A percentile compares a stretch with the other conserved stretches of the same genome.
These are phyloP conservation scores for Dicrostonyx torquatus DNA, from an alignment of 2,797 vertebrate species.

Conservation along the genomic window DNA sequence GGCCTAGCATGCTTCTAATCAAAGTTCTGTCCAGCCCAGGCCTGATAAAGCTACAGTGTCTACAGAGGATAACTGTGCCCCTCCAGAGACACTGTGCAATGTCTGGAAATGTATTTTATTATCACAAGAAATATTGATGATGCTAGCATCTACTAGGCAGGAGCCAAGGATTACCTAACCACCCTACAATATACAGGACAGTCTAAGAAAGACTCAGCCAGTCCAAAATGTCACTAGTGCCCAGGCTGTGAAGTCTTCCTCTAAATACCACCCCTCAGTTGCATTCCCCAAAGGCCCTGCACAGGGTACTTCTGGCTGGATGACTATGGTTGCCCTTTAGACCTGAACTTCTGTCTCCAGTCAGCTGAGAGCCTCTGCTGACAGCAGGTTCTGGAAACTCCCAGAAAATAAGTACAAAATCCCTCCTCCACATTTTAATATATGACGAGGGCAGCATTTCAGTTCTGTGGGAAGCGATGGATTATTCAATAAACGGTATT, in stretches of 20 bases:
- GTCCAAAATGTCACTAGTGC: not conserved
- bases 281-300: not conserved
- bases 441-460: slow-evolving; percentile 73
- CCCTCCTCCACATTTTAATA: slow-evolving; percentile 69
- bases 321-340: not conserved
- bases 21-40: not conserved
- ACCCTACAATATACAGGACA: not conserved
- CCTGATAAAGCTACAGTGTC: not conserved
- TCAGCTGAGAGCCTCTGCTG: not conserved
- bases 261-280: not conserved
- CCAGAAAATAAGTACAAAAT: slow-evolving; percentile 59
- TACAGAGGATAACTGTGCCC: not conserved
- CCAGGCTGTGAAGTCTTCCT: not conserved
- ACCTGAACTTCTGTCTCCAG: not conserved
- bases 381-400: not conserved
- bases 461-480: slow-evolving; percentile 71
- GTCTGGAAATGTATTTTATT: not conserved
- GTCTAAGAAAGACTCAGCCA: not conserved
- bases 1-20: not conserved
- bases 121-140: not conserved
- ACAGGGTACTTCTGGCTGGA: not conserved
- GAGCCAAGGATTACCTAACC: not conserved
- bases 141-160: not conserved
- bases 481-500: slow-evolving; percentile 80
- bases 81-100: not conserved